Conservation (phyloP, 1,140 invertebrate genomes). For the Drosophila cardini region DNA sequence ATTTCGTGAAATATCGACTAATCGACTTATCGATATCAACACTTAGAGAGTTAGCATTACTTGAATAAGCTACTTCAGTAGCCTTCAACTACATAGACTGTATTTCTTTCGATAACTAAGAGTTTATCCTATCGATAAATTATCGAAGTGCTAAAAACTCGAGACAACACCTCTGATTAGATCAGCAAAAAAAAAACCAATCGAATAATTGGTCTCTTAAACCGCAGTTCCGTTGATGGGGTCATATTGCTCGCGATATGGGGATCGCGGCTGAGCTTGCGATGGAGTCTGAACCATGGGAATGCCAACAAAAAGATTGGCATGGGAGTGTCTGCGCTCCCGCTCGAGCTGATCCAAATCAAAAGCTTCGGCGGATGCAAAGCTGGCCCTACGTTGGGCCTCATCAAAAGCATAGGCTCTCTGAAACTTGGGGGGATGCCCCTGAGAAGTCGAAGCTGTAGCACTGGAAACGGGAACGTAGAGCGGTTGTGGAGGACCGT, state of each 20-base stretch:
- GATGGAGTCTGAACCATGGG: not conserved
- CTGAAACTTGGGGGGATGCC: constrained; percentile 66
- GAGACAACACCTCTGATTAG: not conserved
- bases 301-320: constrained; percentile 66
- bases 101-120: no score
- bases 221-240: constrained; percentile 81
- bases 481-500: constrained; percentile 51
- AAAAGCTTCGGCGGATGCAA: constrained; percentile 62
- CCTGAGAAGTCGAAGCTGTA: not conserved
- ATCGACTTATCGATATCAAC: no score
- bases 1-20: no score
- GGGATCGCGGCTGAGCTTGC: constrained; percentile 10
- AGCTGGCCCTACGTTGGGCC: constrained; percentile 65
- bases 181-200: not conserved
- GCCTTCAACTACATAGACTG: no score
- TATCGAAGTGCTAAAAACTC: not conserved
- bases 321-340: constrained; percentile 81
- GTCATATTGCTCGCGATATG: constrained; percentile 66
- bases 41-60: no score
- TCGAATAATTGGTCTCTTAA: constrained; percentile 8
- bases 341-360: constrained; percentile 81
- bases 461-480: constrained; percentile 36
- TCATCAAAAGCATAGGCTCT: constrained; percentile 79
- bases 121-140: not conserved
- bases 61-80: no score